A percentile compares a stretch with the other conserved stretches of the same genome.
Evolutionary conservation across 2,797 vertebrate genomes (phyloP).

Genomic region (Poecile montanus): DNA sequence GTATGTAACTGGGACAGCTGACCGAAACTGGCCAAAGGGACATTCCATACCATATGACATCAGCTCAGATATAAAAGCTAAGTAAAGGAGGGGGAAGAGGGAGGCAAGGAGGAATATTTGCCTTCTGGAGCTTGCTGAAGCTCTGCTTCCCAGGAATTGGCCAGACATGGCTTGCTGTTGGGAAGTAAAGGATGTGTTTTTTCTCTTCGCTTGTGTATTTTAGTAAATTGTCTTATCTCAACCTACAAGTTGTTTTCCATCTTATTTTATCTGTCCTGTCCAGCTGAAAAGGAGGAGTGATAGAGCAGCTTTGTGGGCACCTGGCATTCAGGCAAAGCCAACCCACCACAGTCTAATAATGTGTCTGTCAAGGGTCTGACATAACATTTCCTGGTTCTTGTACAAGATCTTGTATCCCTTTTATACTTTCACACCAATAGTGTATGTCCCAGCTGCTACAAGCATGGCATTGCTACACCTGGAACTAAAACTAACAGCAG

Average conservation of each 20-base stretch:
- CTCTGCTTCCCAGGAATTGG: background rate
- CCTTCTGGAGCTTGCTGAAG: background rate
- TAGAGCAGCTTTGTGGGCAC: background rate
- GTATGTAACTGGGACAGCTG: background rate
- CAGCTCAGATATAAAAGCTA: background rate
- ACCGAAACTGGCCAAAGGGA: background rate
- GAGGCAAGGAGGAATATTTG: background rate
- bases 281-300: background rate
- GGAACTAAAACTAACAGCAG: background rate
- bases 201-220: background rate
- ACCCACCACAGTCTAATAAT: background rate
- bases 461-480: accelerated
- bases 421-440: background rate
- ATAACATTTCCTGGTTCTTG: background rate
- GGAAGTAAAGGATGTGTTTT: background rate
- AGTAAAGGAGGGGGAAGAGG: background rate
- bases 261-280: background rate
- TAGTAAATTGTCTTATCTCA: background rate
- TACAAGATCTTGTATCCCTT: background rate
- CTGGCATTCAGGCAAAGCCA: background rate
- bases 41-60: background rate
- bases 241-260: background rate
- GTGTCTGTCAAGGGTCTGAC: background rate
- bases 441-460: accelerated
- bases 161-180: background rate